Percentiles rank a stretch among this genome's conserved stretches.
These are phyloP conservation scores for Nylanderia fulva DNA, from an alignment of 1,140 invertebrate species.

Conservation along the genomic window DNA sequence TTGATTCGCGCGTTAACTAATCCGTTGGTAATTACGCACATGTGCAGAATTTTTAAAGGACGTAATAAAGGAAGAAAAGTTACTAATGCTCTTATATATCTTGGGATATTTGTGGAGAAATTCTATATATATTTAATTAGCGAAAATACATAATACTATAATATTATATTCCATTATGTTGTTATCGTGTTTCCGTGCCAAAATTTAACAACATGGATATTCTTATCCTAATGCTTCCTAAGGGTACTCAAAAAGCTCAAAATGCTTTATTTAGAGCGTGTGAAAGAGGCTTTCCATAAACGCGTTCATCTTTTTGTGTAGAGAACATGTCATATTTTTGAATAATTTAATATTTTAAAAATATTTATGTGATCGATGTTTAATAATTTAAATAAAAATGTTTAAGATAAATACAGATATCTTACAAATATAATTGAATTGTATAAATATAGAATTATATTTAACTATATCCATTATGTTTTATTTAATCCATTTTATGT, in stretches of 20 bases:
- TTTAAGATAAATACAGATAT: neutral
- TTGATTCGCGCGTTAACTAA: conserved; percentile 22
- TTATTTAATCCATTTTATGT: too few species aligned
- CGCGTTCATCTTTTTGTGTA: neutral
- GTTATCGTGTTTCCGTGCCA: conserved; percentile 26
- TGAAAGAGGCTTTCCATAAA: neutral
- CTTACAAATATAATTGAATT: neutral
- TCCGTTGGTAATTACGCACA: neutral
- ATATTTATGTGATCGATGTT: neutral
- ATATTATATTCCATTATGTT: conserved; percentile 42
- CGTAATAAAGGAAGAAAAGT: neutral
- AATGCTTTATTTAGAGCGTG: conserved; percentile 34
- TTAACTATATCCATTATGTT: conserved; percentile 1
- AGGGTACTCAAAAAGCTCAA: conserved; percentile 22
- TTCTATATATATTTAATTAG: neutral
- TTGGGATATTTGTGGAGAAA: conserved; percentile 17
- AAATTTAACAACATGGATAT: conserved; percentile 41
- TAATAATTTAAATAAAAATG: neutral
- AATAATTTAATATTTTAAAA: neutral
- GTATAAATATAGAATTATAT: neutral
- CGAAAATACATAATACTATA: neutral
- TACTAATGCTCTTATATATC: neutral
- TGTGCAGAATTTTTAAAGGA: conserved; percentile 6
- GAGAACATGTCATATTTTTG: neutral
- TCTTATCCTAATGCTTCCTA: conserved; percentile 28